Base-by-base conservation (phyloP, 2,113 vertebrate species). In the Proterorhinus semilunaris region DNA sequence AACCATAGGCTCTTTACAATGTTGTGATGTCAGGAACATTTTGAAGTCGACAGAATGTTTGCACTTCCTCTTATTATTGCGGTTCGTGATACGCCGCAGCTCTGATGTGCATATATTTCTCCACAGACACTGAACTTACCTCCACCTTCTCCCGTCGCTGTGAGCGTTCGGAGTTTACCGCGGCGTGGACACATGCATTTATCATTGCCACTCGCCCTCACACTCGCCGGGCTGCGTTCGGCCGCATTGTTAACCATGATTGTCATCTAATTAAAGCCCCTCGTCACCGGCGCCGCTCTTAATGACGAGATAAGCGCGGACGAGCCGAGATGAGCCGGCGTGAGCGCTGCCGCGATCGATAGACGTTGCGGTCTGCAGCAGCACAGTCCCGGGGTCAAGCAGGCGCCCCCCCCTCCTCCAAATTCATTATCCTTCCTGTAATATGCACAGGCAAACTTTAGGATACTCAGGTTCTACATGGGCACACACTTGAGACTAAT, bases 251-350 rank as follows among this genome's bases (percentile, higher is more conserved):
- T 96, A 96, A 93, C 91, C 10, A 93, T 96, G 95, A 97, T 96
- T 96, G 95, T 95, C 95, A 96, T 94, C 95, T 97, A 96, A 98
- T 98, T 98, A 97, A 97, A 95, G 95, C 88, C 93, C 93, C 92
- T 95, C 93, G 91, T 96, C 95, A 94, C 88, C 82, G 93, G 93
- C 95, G 92, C 93, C 92, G 90, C 92, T 94, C 93, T 95, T 95
- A 96, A 94, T 96, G 93, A 93, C 89, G 92, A 96, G 94, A 95
- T 96, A 97, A 96, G 94, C 92, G 91, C 91, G 86, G 87, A 36
- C 27, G 27, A 36, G 27, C 27, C 27, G 27, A 36, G 27, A 36
- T 87, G 93, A 94, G 91, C 81, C 90, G 91, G 91, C 90, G 91
- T 90, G 91, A 91, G 91, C 92, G 78, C 94, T 92, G 93, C 90